A percentile compares a stretch with the other conserved stretches of the same genome.
Evolutionary conservation across 2,113 vertebrate species (phyloP).

Genomic region (human (Homo sapiens)): GRCh38 chr15:65886001-65886500

Average conservation of each 20-base stretch:
- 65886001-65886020: no score
- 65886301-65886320: constrained; percentile 45
- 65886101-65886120: no score
- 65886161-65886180: no score
- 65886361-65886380: not conserved
- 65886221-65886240: not conserved
- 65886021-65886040: no score
- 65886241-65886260: not conserved
- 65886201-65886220: not conserved
- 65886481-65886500: not conserved
- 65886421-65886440: constrained; percentile 13
- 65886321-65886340: not conserved
- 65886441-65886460: not conserved
- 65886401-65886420: constrained; percentile 35
- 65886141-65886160: no score
- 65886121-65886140: no score
- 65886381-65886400: not conserved
- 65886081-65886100: no score
- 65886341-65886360: not conserved
- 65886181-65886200: no score
- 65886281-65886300: not conserved
- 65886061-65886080: no score
- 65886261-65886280: not conserved
- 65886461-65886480: not conserved
- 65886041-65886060: no score